Evolutionary conservation across 1,140 invertebrate species (phyloP), one percentile per base, ranked within the genome.

Genomic region (Saccostrea cuccullata): DNA sequence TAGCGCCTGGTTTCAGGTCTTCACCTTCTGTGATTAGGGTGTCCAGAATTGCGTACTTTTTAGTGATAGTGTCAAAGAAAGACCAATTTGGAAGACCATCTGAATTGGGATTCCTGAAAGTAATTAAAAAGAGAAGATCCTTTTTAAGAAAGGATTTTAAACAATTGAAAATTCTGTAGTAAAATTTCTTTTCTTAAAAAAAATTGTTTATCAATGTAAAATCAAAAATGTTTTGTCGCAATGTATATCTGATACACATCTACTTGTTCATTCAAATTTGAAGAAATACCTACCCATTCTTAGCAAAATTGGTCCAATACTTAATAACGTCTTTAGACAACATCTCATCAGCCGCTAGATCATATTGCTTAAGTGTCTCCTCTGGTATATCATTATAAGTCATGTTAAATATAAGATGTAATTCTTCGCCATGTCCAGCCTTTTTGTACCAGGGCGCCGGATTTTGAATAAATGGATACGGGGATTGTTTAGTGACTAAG

Each of bases 251-350:
- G 20, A 60, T 60, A 13, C 15, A 58, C 56, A n/a, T 58, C 1
- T 11, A 60, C 13, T 17, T 13, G 13, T 60, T 0, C 13, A 17
- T 1, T 60, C 13, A 60, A 60, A 60, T 60, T 60, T 11, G 58
- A 56, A 12, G 26, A 11, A 86, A 15, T 20, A 96, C 97, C 97
- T 96, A 99, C 98, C 98, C 98, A 23, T 97, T 97, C 93, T 97
- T 97, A 15, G 98, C 98, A 93, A 99, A 99, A 95, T 99, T 99
- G 17, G 97, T 97, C 95, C 98, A 97, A 93, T 98, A 98, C 36
- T 97, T 96, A 96, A 99, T 98, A 85, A 98, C 97, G 87, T 97
- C 97, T 94, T 98, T 97, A 0, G 98, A 97, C 20, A 99, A 96
- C 26, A 36, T 26, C 23, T 73, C 70, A 3, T 36, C 26, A 1